Conservation (phyloP, 1,140 invertebrate species). For the Drosophila lowei region DNA sequence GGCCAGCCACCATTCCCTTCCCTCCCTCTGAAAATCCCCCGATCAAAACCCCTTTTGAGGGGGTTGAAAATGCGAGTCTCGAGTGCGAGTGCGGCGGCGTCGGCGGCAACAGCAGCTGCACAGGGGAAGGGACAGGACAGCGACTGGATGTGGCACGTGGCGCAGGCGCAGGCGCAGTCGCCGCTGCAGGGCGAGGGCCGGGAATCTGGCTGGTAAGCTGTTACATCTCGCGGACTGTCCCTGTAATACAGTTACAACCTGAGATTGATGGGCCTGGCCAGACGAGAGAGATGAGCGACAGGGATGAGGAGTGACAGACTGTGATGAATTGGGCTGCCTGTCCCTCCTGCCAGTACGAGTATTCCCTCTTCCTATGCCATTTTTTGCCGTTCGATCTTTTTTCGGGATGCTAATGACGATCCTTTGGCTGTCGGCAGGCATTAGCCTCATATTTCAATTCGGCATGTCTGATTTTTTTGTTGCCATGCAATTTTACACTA, state of each 20-base stretch:
- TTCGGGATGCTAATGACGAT: slow-evolving; percentile 46
- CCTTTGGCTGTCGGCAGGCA: slow-evolving; percentile 51
- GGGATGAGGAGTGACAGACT: slow-evolving; percentile 53
- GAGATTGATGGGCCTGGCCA: slow-evolving; percentile 61
- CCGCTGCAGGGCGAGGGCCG: not conserved
- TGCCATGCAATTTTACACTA: slow-evolving; percentile 69
- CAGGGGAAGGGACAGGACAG: slow-evolving; percentile 35
- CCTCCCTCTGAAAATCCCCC: not conserved
- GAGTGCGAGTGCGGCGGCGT: slow-evolving; percentile 44
- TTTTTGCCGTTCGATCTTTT: slow-evolving; percentile 20
- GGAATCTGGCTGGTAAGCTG: slow-evolving; percentile 41
- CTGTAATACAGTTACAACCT: slow-evolving; percentile 71
- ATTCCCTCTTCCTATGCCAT: slow-evolving; percentile 18
- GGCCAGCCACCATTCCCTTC: slow-evolving; percentile 8
- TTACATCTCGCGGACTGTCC: slow-evolving; percentile 28
- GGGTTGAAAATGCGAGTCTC: slow-evolving; percentile 49
- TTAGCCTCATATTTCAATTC: slow-evolving; percentile 50
- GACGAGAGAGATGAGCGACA: slow-evolving; percentile 3
- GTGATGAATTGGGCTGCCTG: slow-evolving; percentile 61
- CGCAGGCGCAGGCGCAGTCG: slow-evolving; percentile 49
- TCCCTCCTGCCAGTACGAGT: not conserved
- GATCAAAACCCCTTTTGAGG: slow-evolving; percentile 20
- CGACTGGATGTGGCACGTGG: slow-evolving; percentile 21
- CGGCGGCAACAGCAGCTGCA: slow-evolving; percentile 35
- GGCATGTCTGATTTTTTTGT: slow-evolving; percentile 13